phyloP scores from a whole-genome alignment of 2,888 invertebrate species.

The Polia nebulosa region DNA sequence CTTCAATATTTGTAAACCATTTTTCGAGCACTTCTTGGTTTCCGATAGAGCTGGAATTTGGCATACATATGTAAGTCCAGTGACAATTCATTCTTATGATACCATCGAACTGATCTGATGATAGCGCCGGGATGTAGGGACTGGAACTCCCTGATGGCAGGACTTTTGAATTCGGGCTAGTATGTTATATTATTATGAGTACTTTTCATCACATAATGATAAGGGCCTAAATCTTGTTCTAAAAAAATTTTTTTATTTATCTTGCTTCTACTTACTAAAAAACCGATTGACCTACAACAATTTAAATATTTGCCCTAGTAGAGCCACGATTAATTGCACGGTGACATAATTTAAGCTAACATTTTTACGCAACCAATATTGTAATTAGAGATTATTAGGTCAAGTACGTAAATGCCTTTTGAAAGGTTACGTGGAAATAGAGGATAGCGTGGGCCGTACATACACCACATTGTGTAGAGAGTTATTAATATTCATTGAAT shows the following conservation, averaged over 20 bases:
- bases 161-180: too few species aligned
- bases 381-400: slow-evolving; percentile 54
- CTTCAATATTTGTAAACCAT: too few species aligned
- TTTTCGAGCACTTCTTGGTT: too few species aligned
- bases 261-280: neutral
- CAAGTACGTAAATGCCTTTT: slow-evolving; percentile 43
- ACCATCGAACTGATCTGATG: too few species aligned
- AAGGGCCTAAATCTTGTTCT: too few species aligned
- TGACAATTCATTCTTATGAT: too few species aligned
- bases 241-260: neutral
- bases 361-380: slow-evolving; percentile 37
- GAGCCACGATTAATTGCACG: slow-evolving; percentile 22
- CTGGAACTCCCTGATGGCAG: too few species aligned
- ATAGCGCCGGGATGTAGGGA: too few species aligned
- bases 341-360: slow-evolving; percentile 47
- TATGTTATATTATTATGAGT: too few species aligned
- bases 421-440: slow-evolving; percentile 21
- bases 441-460: slow-evolving; percentile 2
- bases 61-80: too few species aligned
- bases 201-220: too few species aligned
- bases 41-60: too few species aligned
- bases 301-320: slow-evolving; percentile 12
- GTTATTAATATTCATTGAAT: neutral
- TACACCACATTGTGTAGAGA: neutral
- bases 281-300: slow-evolving; percentile 21